Evolutionary conservation across 2,888 invertebrate species (phyloP).

Genomic region (Melanostoma mellinum): DNA sequence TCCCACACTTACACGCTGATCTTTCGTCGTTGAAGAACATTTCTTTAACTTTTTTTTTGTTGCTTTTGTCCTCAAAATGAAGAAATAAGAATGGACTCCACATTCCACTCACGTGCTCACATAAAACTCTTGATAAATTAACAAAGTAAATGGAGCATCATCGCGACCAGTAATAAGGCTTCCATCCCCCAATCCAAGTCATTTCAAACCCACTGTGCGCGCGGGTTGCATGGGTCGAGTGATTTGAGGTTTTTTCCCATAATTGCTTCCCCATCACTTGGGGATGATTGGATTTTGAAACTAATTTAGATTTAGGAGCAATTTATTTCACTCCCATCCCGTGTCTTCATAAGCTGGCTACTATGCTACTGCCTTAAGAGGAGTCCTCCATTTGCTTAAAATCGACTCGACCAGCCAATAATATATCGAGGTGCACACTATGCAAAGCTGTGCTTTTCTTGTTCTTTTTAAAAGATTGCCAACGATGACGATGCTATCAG

Average conservation of each 20-base stretch:
- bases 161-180: slow-evolving; percentile 70
- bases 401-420: slow-evolving; percentile 50
- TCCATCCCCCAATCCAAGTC: slow-evolving; percentile 36
- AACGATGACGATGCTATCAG: background rate
- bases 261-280: slow-evolving; percentile 63
- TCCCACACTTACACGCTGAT: slow-evolving; percentile 50
- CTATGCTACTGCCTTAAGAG: slow-evolving; percentile 23
- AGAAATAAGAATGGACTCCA: slow-evolving; percentile 61
- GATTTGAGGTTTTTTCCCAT: slow-evolving; percentile 48
- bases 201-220: background rate
- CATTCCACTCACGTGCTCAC: slow-evolving; percentile 80
- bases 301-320: slow-evolving; percentile 76
- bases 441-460: slow-evolving; percentile 16
- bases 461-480: slow-evolving; percentile 12
- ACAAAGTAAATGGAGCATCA: slow-evolving; percentile 75
- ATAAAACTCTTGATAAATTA: slow-evolving; percentile 81
- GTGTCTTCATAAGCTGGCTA: slow-evolving; percentile 9
- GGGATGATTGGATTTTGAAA: slow-evolving; percentile 75
- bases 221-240: slow-evolving; percentile 1
- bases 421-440: slow-evolving; percentile 48
- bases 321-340: slow-evolving; percentile 72
- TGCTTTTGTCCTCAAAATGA: slow-evolving; percentile 30
- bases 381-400: slow-evolving; percentile 21
- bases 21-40: slow-evolving; percentile 37
- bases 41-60: slow-evolving; percentile 2